These are phyloP conservation scores for Lordiphosa andalusiaca DNA, from an alignment of 2,888 invertebrate genomes.

Conservation along the genomic window DNA sequence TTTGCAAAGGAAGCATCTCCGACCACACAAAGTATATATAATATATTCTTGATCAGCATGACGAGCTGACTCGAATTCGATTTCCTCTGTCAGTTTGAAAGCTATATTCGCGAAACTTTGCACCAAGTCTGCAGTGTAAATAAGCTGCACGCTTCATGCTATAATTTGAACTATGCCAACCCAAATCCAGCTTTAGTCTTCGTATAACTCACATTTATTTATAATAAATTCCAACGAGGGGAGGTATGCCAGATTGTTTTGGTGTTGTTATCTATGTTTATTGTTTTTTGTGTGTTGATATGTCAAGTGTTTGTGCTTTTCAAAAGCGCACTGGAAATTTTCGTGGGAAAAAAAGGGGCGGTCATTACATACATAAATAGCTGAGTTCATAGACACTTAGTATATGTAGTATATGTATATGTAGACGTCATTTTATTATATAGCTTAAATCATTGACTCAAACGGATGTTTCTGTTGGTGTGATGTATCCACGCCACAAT, in stretches of 20 bases:
- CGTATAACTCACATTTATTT: constrained; percentile 52
- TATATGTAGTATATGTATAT: constrained; percentile 34
- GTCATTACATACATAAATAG: constrained; percentile 38
- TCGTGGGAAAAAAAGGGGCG: constrained; percentile 12
- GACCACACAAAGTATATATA: no score
- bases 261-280: constrained; percentile 13
- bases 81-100: no score
- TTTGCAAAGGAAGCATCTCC: no score
- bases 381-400: constrained; percentile 20
- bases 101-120: no score
- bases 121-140: no score
- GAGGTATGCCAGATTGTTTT: constrained; percentile 32
- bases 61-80: no score
- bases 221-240: constrained; percentile 47
- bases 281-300: constrained; percentile 48
- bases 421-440: constrained; percentile 22
- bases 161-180: neutral
- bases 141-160: no score
- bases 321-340: constrained; percentile 30
- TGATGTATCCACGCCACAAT: constrained; percentile 77
- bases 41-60: no score
- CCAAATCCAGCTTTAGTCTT: constrained; percentile 22
- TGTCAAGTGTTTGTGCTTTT: constrained; percentile 48
- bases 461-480: constrained; percentile 78
- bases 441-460: constrained; percentile 72